Percentiles rank a stretch among this genome's conserved stretches.
These are phyloP conservation scores for human DNA, from an alignment of 2,113 vertebrate genomes.

Conservation along the genomic window DNA sequence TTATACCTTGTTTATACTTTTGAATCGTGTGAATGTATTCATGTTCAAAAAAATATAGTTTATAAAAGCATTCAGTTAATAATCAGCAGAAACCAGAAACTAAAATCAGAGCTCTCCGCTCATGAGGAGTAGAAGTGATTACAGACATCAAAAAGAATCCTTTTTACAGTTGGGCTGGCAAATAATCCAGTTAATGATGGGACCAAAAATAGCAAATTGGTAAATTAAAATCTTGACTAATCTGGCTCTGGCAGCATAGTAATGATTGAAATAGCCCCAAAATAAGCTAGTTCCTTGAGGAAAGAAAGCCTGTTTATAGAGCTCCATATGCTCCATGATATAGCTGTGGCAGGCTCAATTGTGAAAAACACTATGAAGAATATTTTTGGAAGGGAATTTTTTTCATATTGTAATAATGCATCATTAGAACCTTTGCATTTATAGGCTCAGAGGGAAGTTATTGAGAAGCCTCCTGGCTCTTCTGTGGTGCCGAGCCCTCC, in stretches of 20 bases:
- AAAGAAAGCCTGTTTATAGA: background rate
- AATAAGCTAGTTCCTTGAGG: background rate
- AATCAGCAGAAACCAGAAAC: background rate
- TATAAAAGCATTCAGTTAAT: background rate
- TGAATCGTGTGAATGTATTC: background rate
- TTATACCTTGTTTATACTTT: background rate
- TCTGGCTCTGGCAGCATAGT: background rate
- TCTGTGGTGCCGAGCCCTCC: no score
- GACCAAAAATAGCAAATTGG: background rate
- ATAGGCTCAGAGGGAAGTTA: rapidly evolving
- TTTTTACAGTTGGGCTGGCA: background rate
- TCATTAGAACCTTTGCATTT: background rate
- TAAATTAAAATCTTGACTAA: background rate
- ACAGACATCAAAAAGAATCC: background rate
- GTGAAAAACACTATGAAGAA: background rate
- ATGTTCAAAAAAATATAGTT: background rate
- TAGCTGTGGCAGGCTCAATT: rapidly evolving
- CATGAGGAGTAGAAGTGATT: background rate
- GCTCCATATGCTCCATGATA: rapidly evolving
- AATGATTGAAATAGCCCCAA: no score
- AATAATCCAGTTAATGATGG: background rate
- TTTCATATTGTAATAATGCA: background rate
- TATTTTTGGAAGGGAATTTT: background rate
- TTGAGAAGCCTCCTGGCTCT: rapidly evolving
- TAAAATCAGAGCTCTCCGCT: background rate